phyloP scores from a whole-genome alignment of 2,888 invertebrate species.

The Ennomos quercinarius region DNA sequence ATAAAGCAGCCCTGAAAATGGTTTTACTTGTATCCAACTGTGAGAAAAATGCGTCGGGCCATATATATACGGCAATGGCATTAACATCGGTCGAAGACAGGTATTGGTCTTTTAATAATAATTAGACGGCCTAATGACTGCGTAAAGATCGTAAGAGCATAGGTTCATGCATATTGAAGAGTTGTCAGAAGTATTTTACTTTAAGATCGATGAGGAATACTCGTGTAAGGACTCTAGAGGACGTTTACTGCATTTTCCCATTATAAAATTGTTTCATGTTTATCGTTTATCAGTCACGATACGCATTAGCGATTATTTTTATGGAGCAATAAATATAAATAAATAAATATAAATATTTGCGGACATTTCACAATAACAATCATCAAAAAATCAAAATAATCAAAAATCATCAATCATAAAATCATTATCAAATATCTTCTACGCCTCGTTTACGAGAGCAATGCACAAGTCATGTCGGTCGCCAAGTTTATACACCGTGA shows the following conservation, averaged over 20 bases:
- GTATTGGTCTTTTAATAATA: slow-evolving; percentile 8
- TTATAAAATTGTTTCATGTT: not conserved
- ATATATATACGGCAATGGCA: slow-evolving; percentile 37
- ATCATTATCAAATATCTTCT: not conserved
- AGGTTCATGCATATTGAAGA: slow-evolving; percentile 22
- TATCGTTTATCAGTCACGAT: no score
- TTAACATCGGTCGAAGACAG: slow-evolving; percentile 19
- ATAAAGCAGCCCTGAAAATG: slow-evolving; percentile 46
- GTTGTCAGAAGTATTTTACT: slow-evolving; percentile 11
- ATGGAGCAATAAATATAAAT: no score
- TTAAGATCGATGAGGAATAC: slow-evolving; percentile 7
- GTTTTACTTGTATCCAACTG: slow-evolving; percentile 45
- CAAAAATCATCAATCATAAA: not conserved
- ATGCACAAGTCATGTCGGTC: slow-evolving; percentile 24
- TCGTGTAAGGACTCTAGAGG: slow-evolving; percentile 3
- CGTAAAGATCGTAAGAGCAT: slow-evolving; percentile 10
- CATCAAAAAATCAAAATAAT: no score
- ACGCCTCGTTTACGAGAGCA: slow-evolving; percentile 1
- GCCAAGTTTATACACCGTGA: slow-evolving; percentile 43
- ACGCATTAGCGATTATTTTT: no score
- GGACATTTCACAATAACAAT: no score
- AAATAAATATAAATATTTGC: no score
- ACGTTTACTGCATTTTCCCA: not conserved
- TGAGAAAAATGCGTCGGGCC: slow-evolving; percentile 45
- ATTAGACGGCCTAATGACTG: slow-evolving; percentile 10